Base-by-base conservation (phyloP, 2,888 invertebrate species). In the Camptogramma bilineatum region DNA sequence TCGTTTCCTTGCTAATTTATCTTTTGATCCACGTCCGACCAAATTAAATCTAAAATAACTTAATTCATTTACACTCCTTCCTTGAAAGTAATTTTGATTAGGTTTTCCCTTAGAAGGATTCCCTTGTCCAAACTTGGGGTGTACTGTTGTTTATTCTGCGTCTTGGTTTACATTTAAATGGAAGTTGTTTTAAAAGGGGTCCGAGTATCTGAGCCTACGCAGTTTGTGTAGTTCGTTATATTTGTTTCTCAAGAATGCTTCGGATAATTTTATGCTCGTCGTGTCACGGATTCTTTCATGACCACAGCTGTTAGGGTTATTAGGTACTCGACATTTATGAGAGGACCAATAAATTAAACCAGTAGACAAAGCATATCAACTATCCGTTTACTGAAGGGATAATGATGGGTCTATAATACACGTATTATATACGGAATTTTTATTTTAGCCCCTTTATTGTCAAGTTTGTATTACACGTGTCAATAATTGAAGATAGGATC, bases 21-120 rank as follows among this genome's bases (percentile, higher is more conserved):
- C 56, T 55, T 66, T 56, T 48, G 54, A 42, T 57, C 48, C 28
- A 55, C 34, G 46, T 52, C 50, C 24, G 42, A 56, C 57, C 31
- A 56, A 53, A 64, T 52, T 64, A 47, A 64, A 62, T 66, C 42
- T 42, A 52, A 64, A 66, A 54, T 53, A 64, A 51, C 44, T 28
- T 50, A 46, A 66, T 60, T 66, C 24, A 42, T 60, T 46, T 51
- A 59, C 34, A 55, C 54, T 58, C 51, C 47, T 61, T 55, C 34
- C 58, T 63, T 62, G 21, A 50, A 68, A 68, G 69, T 73, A 74
- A 76, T 79, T 77, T 74, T 68, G 72, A 76, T 75, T 74, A 70
- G 59, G 70, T 65, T 60, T 68, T 69, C 69, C 52, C 65, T 75
- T 73, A 69, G 72, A 80, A 79, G 76, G 76, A 71, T 79, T 81